Percentiles rank a stretch among this genome's conserved stretches.
phyloP scores from a whole-genome alignment of 2,888 invertebrate genomes.

The Nephrocerus scutellatus region DNA sequence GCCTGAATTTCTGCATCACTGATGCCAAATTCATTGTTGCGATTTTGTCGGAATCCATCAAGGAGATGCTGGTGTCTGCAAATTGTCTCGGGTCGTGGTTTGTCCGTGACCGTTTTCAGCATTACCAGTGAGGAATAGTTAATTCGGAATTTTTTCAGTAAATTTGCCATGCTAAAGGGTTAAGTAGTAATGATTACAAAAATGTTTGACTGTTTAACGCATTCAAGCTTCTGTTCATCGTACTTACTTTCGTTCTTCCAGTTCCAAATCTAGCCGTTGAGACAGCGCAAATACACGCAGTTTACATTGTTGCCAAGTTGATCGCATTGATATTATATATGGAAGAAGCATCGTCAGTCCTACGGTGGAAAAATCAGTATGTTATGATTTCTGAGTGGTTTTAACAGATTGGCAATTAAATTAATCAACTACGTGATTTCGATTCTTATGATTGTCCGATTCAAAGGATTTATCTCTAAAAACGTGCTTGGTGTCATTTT shows the following conservation, averaged over 20 bases:
- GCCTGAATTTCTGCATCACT: slow-evolving; percentile 46
- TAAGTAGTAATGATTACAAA: neutral
- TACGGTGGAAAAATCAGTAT: slow-evolving; percentile 12
- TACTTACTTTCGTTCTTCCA: slow-evolving; percentile 78
- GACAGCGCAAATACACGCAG: slow-evolving; percentile 77
- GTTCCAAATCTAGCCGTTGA: slow-evolving; percentile 68
- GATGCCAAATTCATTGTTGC: slow-evolving; percentile 50
- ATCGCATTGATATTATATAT: slow-evolving; percentile 74
- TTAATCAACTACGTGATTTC: too few relatives aligned
- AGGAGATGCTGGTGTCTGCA: slow-evolving; percentile 66
- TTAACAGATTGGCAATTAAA: too few relatives aligned
- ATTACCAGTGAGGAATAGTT: slow-evolving; percentile 87
- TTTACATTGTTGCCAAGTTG: slow-evolving; percentile 70
- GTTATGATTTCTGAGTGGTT: too few relatives aligned
- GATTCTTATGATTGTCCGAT: too few relatives aligned
- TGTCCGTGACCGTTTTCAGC: slow-evolving; percentile 81
- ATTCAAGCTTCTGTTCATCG: too few relatives aligned
- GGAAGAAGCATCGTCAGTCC: slow-evolving; percentile 73
- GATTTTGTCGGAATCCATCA: slow-evolving; percentile 55
- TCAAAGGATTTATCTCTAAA: too few relatives aligned
- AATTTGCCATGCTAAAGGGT: slow-evolving; percentile 74
- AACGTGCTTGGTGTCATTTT: too few relatives aligned
- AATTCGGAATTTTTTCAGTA: slow-evolving; percentile 89
- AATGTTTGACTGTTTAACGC: neutral
- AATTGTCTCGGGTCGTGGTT: slow-evolving; percentile 68